These are phyloP conservation scores for Habropoda laboriosa DNA, from an alignment of 1,140 invertebrate genomes.

Conservation along the genomic window DNA sequence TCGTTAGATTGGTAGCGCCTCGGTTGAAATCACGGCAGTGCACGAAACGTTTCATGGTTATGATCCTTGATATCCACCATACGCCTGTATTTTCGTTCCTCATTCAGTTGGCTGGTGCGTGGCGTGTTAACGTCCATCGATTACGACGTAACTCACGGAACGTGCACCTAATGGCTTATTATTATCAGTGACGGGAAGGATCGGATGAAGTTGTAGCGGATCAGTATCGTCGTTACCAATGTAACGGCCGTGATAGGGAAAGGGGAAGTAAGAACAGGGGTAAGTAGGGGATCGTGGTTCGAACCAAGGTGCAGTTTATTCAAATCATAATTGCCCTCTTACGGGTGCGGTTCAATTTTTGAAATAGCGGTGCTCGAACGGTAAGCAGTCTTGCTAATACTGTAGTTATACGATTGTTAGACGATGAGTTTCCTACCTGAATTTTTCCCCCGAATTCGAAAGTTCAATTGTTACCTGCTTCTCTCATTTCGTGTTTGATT, in stretches of 20 bases:
- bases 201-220: slow-evolving; percentile 20
- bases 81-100: slow-evolving; percentile 3
- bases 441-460: no score
- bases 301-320: neutral
- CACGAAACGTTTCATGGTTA: slow-evolving; percentile 23
- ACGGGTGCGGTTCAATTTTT: neutral
- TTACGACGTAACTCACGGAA: slow-evolving; percentile 5
- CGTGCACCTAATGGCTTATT: slow-evolving; percentile 22
- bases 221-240: neutral
- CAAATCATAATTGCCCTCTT: neutral
- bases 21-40: neutral
- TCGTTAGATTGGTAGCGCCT: slow-evolving; percentile 16
- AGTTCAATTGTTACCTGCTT: no score
- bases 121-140: slow-evolving; percentile 21
- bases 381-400: no score
- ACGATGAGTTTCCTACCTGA: no score
- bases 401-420: no score
- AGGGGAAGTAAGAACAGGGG: neutral
- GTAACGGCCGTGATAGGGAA: neutral
- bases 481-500: no score
- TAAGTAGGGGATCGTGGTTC: neutral
- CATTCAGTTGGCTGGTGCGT: neutral
- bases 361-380: neutral
- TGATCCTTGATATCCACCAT: slow-evolving; percentile 16
- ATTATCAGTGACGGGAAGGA: neutral